A percentile compares a stretch with the other conserved stretches of the same genome.
Conservation (phyloP, 2,888 invertebrate genomes). For the Chydorus sphaericus region DNA sequence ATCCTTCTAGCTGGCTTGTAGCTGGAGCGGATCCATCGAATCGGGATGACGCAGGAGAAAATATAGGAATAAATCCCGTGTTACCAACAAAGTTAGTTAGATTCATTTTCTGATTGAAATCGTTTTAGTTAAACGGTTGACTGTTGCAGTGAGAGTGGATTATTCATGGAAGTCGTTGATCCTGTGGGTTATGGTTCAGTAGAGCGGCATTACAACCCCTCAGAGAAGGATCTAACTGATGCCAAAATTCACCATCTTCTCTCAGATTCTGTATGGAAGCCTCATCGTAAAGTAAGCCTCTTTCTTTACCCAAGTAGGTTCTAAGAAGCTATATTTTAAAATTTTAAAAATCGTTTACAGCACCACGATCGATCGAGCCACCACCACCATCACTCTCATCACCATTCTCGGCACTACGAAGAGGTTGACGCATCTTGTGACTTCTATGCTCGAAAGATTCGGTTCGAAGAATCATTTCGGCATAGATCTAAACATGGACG, state of each 20-base stretch:
- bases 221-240: slow-evolving; percentile 80
- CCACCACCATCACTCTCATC: too few relatives aligned
- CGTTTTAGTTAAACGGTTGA: not conserved
- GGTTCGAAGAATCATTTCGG: too few relatives aligned
- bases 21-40: slow-evolving; percentile 61
- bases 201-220: slow-evolving; percentile 81
- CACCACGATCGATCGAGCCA: too few relatives aligned
- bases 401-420: too few relatives aligned
- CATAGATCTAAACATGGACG: too few relatives aligned
- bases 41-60: slow-evolving; percentile 53
- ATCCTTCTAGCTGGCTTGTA: slow-evolving; percentile 30
- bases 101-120: not conserved
- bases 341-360: too few relatives aligned
- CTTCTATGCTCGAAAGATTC: too few relatives aligned
- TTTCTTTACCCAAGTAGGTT: too few relatives aligned
- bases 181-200: slow-evolving; percentile 72
- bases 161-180: slow-evolving; percentile 52
- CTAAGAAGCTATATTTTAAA: too few relatives aligned
- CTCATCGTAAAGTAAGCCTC: slow-evolving; percentile 38
- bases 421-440: too few relatives aligned
- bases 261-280: slow-evolving; percentile 74
- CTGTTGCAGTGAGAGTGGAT: too few relatives aligned
- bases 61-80: not conserved
- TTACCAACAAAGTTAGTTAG: not conserved
- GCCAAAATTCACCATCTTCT: slow-evolving; percentile 85